Evolutionary conservation across 1,140 invertebrate genomes (phyloP).

Genomic region (Laupala kohalensis): DNA sequence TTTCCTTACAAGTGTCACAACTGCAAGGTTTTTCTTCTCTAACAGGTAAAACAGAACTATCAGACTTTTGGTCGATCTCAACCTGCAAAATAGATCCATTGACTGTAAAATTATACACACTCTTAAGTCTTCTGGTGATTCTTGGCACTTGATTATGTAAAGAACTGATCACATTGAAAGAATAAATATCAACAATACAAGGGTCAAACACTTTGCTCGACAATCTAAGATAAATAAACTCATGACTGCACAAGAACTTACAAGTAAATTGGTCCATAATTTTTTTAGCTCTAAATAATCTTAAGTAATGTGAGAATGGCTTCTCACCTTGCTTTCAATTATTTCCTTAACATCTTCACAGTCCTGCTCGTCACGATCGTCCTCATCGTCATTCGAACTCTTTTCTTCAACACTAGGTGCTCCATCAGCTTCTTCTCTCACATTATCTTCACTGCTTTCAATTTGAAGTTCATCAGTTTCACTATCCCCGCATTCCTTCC

Average conservation of each 20-base stretch:
- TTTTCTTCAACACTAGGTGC: conserved; percentile 14
- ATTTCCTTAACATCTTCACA: conserved; percentile 9
- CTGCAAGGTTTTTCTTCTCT: conserved; percentile 4
- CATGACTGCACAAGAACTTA: too few relatives aligned
- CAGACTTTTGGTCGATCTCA: not conserved
- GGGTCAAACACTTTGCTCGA: too few relatives aligned
- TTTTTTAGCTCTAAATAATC: too few relatives aligned
- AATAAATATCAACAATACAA: too few relatives aligned
- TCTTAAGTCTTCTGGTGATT: too few relatives aligned
- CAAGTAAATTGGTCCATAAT: too few relatives aligned
- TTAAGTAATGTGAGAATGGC: too few relatives aligned
- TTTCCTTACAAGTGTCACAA: conserved; percentile 9
- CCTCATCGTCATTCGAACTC: conserved; percentile 8
- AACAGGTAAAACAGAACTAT: not conserved
- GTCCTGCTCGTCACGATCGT: conserved; percentile 11
- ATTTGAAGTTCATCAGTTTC: conserved; percentile 17
- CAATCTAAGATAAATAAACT: too few relatives aligned
- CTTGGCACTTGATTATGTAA: too few relatives aligned
- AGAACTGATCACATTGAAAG: too few relatives aligned
- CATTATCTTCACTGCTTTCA: conserved; percentile 13
- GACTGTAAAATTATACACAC: too few relatives aligned
- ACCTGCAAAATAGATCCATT: too few relatives aligned
- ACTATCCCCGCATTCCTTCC: conserved; percentile 23
- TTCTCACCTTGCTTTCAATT: conserved; percentile 10
- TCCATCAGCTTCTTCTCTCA: conserved; percentile 17